Conservation (phyloP, 2,888 invertebrate species). For the Laspeyria flexula region DNA sequence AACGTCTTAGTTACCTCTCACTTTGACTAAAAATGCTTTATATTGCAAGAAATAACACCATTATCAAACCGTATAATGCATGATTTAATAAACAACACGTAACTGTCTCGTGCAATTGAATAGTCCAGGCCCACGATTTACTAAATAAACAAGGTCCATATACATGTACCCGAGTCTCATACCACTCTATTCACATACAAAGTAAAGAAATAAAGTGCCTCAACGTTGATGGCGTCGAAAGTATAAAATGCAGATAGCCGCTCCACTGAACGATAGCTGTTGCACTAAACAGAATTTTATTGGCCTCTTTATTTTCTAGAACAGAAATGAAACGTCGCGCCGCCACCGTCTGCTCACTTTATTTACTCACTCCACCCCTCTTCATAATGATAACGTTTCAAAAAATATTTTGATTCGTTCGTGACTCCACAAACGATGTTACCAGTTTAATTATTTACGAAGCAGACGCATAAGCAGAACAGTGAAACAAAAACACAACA, state of each 20-base stretch:
- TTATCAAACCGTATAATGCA: no score
- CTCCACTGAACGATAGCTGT: constrained; percentile 70
- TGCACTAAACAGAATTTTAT: constrained; percentile 71
- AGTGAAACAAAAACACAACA: constrained; percentile 13
- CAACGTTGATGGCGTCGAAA: constrained; percentile 59
- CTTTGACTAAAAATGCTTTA: no score
- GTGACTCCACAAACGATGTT: constrained; percentile 1
- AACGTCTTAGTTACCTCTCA: no score
- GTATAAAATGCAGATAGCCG: constrained; percentile 79
- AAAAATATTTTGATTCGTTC: constrained; percentile 20
- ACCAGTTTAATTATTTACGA: not conserved
- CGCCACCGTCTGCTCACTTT: constrained; percentile 30
- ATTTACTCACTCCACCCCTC: constrained; percentile 37
- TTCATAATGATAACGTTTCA: constrained; percentile 28
- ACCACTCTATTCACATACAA: constrained; percentile 57
- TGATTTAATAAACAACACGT: not conserved
- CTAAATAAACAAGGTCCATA: constrained; percentile 66
- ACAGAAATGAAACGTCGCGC: constrained; percentile 44
- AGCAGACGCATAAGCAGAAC: not conserved
- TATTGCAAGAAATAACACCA: no score
- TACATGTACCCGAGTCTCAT: constrained; percentile 38
- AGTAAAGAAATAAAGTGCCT: constrained; percentile 68
- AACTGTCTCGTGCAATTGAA: not conserved
- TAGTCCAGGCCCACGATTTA: constrained; percentile 49
- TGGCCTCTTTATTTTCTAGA: constrained; percentile 61